Evolutionary conservation across 2,113 vertebrate genomes (phyloP).

Genomic region (Pseudorhombus dupliciocellatus): DNA sequence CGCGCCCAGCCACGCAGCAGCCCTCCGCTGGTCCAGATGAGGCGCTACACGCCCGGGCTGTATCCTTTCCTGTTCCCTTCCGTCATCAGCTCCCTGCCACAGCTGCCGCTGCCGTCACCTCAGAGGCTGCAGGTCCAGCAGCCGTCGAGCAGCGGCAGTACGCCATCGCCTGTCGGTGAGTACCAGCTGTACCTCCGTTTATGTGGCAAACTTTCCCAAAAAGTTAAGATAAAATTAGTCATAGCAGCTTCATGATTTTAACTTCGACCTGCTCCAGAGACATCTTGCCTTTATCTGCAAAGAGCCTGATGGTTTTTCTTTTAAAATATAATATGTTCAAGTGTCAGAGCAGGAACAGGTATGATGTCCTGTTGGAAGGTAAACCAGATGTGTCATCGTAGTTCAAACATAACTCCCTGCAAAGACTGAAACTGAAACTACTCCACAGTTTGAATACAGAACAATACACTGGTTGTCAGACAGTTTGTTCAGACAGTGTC

Average conservation of each 20-base stretch:
- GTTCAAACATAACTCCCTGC: neutral
- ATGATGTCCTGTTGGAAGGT: no score
- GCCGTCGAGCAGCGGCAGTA: constrained; percentile 86
- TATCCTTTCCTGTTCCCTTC: constrained; percentile 93
- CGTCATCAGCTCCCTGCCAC: constrained; percentile 89
- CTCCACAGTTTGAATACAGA: neutral
- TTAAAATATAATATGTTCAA: no score
- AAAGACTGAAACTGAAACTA: neutral
- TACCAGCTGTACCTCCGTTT: constrained; percentile 17
- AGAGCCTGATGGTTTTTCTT: no score
- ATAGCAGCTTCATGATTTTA: no score
- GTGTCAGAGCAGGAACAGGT: no score
- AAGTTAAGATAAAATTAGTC: no score
- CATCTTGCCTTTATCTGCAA: no score
- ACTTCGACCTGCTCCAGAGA: no score
- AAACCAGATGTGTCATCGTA: no score
- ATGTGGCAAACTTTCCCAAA: neutral
- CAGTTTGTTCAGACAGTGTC: neutral
- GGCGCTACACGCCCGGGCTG: constrained; percentile 87
- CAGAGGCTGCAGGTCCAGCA: constrained; percentile 85
- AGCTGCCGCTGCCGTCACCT: constrained; percentile 80
- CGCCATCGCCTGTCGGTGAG: constrained; percentile 93
- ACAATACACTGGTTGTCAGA: neutral
- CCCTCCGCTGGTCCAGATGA: constrained; percentile 90
- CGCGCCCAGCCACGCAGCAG: constrained; percentile 85